phyloP scores from a whole-genome alignment of 1,140 invertebrate genomes.

The Aethina tumida region DNA sequence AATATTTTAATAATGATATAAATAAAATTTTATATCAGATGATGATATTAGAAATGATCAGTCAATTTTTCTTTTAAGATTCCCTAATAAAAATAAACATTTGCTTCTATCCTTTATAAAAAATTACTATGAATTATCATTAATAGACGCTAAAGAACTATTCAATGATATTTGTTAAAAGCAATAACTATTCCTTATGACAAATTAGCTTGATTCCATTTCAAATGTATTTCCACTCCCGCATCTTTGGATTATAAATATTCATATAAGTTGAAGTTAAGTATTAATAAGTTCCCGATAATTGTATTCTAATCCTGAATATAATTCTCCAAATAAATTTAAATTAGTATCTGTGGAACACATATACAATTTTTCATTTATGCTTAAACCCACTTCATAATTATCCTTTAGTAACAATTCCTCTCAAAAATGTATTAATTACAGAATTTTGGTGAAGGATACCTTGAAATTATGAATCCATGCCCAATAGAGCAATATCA shows the following conservation, averaged over 20 bases:
- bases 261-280: conserved; percentile 60
- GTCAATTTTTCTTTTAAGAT: too few relatives aligned
- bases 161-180: conserved; percentile 32
- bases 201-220: conserved; percentile 26
- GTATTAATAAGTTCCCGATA: conserved; percentile 79
- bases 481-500: too few relatives aligned
- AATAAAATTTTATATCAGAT: too few relatives aligned
- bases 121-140: conserved; percentile 1
- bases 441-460: too few relatives aligned
- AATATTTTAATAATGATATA: too few relatives aligned
- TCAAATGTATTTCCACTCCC: conserved; percentile 59
- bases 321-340: conserved; percentile 77
- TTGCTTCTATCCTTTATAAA: too few relatives aligned
- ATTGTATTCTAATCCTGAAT: conserved; percentile 88
- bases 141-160: conserved; percentile 33
- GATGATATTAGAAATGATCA: too few relatives aligned
- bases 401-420: conserved; percentile 73
- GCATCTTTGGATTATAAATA: conserved; percentile 59
- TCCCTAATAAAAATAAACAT: too few relatives aligned
- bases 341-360: conserved; percentile 83
- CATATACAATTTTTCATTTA: conserved; percentile 78
- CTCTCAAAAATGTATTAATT: conserved; percentile 85
- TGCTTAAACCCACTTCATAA: conserved; percentile 85
- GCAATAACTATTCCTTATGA: conserved; percentile 17
- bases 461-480: too few relatives aligned